A percentile compares a stretch with the other conserved stretches of the same genome.
These are phyloP conservation scores for Eurystomus gularis DNA, from an alignment of 2,113 vertebrate species.

Conservation along the genomic window DNA sequence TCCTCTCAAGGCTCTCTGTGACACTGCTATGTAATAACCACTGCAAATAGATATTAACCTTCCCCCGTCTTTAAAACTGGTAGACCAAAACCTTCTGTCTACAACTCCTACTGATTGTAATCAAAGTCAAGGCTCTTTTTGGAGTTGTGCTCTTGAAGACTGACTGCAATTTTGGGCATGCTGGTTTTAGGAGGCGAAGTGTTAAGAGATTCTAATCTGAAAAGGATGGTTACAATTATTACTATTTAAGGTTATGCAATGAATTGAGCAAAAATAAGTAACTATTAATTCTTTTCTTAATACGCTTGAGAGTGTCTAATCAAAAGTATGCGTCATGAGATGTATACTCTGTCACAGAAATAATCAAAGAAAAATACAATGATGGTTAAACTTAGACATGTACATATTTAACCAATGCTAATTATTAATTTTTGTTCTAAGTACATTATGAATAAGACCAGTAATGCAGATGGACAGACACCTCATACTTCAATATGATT, in stretches of 20 bases:
- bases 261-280: not conserved
- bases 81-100: not conserved
- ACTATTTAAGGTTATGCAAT: not conserved
- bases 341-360: not conserved
- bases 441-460: not conserved
- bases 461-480: not conserved
- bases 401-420: not conserved
- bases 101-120: not conserved
- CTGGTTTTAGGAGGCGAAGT: not conserved
- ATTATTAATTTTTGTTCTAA: not conserved
- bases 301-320: not conserved
- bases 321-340: not conserved
- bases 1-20: not conserved
- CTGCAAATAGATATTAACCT: conserved; percentile 5
- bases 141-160: not conserved
- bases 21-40: not conserved
- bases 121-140: not conserved
- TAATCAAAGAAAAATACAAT: not conserved
- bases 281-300: not conserved
- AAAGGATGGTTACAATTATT: not conserved
- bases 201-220: not conserved
- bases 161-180: not conserved
- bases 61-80: not conserved
- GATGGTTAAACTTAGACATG: not conserved
- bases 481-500: not conserved